Conservation (phyloP, 2,797 vertebrate genomes). For the Sphaeramia orbicularis region DNA sequence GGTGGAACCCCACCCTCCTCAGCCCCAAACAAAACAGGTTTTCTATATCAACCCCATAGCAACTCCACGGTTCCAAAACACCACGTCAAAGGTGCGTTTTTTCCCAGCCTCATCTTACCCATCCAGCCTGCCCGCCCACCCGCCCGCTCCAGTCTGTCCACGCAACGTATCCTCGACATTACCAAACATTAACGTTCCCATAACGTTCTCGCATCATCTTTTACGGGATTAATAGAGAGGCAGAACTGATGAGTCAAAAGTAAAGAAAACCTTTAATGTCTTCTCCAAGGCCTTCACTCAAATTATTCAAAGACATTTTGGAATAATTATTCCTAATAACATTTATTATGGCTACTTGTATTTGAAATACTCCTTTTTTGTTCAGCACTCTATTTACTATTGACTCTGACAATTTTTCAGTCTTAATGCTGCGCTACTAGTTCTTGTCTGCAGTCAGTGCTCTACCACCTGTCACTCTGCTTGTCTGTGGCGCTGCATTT, state of each 20-base stretch:
- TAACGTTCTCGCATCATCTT: conserved; percentile 72
- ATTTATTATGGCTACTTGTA: conserved; percentile 28
- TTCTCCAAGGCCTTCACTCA: conserved; percentile 29
- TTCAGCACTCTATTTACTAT: conserved; percentile 72
- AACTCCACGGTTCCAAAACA: conserved; percentile 89
- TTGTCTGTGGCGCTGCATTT: conserved; percentile 83
- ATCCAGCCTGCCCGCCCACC: conserved; percentile 77
- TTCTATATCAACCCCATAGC: conserved; percentile 92
- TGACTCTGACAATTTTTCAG: conserved; percentile 75
- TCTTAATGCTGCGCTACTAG: conserved; percentile 66
- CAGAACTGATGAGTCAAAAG: conserved; percentile 78
- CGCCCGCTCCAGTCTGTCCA: conserved; percentile 78
- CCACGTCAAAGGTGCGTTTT: conserved; percentile 88
- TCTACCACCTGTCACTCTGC: conserved; percentile 81
- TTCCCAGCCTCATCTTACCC: conserved; percentile 78
- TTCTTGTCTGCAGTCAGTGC: conserved; percentile 72
- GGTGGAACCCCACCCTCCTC: conserved; percentile 89
- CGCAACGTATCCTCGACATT: conserved; percentile 71
- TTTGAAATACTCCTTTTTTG: conserved; percentile 36
- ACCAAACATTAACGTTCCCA: conserved; percentile 74
- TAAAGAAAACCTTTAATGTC: conserved; percentile 60
- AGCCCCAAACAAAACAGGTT: conserved; percentile 90
- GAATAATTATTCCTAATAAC: conserved; percentile 31
- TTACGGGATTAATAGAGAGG: conserved; percentile 60
- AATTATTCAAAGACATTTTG: conserved; percentile 36